Conservation (phyloP, 1,140 invertebrate genomes). For the Drosophila carrolli region DNA sequence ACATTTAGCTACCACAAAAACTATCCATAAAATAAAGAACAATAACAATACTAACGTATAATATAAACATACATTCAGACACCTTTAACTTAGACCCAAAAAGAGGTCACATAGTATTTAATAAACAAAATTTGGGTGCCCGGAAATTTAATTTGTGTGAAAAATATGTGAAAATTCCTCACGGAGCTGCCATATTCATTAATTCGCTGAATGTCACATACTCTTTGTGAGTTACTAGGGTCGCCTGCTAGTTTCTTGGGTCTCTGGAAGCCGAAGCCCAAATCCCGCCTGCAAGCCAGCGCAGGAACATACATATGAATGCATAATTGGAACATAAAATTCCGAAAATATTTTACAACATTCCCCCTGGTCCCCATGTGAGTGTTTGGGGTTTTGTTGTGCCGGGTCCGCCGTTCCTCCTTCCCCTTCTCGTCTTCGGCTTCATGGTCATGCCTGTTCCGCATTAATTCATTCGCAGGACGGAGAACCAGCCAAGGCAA, state of each 20-base stretch:
- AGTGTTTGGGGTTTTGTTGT: slow-evolving; percentile 17
- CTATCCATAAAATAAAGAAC: too few species aligned
- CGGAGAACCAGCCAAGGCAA: slow-evolving; percentile 21
- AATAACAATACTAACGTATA: too few species aligned
- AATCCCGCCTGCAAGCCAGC: slow-evolving; percentile 5
- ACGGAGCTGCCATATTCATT: slow-evolving; percentile 62
- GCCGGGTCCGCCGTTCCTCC: background rate
- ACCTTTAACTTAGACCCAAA: background rate
- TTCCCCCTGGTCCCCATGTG: slow-evolving; percentile 9
- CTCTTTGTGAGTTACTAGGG: slow-evolving; percentile 33
- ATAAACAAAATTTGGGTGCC: slow-evolving; percentile 23
- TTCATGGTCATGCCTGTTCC: slow-evolving; percentile 38
- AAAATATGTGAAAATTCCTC: slow-evolving; percentile 56
- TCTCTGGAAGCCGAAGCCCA: too few species aligned
- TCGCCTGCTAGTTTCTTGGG: slow-evolving; percentile 32
- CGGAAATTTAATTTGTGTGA: slow-evolving; percentile 48
- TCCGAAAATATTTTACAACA: slow-evolving; percentile 76
- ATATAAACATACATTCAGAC: too few species aligned
- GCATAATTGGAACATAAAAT: slow-evolving; percentile 81
- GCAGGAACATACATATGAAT: slow-evolving; percentile 58
- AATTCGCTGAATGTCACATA: slow-evolving; percentile 60
- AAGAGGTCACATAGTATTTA: background rate
- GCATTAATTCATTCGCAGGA: slow-evolving; percentile 63
- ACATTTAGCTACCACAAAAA: too few species aligned
- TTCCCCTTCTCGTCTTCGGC: background rate